A percentile compares a stretch with the other conserved stretches of the same genome.
Evolutionary conservation across 2,797 vertebrate genomes (phyloP).

Genomic region (Notamacropus eugenii): DNA sequence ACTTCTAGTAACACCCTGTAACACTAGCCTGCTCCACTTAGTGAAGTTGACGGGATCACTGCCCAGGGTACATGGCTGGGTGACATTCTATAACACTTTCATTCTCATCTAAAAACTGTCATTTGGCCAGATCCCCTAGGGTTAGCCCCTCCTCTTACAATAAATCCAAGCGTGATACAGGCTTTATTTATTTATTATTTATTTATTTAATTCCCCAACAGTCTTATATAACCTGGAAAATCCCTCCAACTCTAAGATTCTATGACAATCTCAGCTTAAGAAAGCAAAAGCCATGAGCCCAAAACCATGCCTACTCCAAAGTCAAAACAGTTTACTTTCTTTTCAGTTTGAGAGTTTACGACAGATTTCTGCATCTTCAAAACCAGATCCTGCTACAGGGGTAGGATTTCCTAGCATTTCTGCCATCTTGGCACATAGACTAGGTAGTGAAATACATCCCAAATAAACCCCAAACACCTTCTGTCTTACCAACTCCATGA

Average conservation of each 20-base stretch:
- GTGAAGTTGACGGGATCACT: conserved; percentile 35
- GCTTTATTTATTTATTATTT: neutral
- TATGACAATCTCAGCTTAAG: neutral
- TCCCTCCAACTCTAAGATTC: neutral
- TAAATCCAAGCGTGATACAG: conserved; percentile 1
- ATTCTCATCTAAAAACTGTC: conserved; percentile 42
- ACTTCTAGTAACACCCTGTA: neutral
- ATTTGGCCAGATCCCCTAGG: conserved; percentile 2
- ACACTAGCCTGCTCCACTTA: neutral
- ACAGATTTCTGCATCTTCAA: conserved; percentile 7
- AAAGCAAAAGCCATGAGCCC: neutral
- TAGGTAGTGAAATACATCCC: neutral
- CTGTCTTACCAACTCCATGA: neutral
- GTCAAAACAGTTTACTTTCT: neutral
- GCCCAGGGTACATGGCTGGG: neutral
- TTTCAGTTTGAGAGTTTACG: conserved; percentile 6
- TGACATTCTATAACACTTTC: conserved; percentile 40
- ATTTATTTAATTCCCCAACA: neutral
- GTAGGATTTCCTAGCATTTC: neutral
- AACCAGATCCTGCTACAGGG: neutral
- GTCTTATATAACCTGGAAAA: neutral
- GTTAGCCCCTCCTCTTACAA: neutral
- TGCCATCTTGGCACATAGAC: neutral
- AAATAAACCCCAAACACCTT: neutral
- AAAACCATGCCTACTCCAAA: neutral